These are phyloP conservation scores for Acromyrmex charruanus DNA, from an alignment of 1,140 invertebrate genomes.

Conservation along the genomic window DNA sequence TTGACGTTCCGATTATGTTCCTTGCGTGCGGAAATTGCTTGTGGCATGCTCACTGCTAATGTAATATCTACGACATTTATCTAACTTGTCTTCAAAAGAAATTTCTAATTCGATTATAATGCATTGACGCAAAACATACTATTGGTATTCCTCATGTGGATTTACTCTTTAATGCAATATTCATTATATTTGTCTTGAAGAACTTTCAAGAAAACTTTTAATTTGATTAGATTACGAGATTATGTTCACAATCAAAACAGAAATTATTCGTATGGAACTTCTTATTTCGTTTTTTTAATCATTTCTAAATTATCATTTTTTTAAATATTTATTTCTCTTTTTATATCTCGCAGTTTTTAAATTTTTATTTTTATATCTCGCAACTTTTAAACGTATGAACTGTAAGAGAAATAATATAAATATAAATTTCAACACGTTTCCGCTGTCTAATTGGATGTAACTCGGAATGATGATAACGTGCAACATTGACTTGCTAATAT, in stretches of 20 bases:
- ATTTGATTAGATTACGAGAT: not conserved
- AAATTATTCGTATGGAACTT: not conserved
- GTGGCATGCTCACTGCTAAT: not conserved
- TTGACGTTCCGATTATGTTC: conserved; percentile 41
- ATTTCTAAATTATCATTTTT: not conserved
- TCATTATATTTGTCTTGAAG: not conserved
- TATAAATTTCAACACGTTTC: not conserved
- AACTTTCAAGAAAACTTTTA: not conserved
- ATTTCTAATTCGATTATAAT: conserved; percentile 24
- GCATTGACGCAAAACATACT: not conserved
- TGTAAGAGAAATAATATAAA: not conserved
- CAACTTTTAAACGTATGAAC: not conserved
- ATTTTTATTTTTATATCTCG: not conserved
- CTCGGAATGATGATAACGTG: not conserved
- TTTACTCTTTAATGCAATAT: conserved; percentile 7
- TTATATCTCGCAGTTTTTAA: not conserved
- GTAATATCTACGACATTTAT: not conserved
- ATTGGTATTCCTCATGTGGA: not conserved
- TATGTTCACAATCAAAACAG: not conserved
- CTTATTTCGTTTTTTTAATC: not conserved
- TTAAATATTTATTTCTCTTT: not conserved
- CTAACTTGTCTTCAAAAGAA: not conserved
- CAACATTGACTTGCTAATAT: not conserved
- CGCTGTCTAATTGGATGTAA: not conserved
- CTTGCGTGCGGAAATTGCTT: conserved; percentile 4